phyloP scores from a whole-genome alignment of 1,140 invertebrate genomes.

The Scaptodrosophila lebanonensis region DNA sequence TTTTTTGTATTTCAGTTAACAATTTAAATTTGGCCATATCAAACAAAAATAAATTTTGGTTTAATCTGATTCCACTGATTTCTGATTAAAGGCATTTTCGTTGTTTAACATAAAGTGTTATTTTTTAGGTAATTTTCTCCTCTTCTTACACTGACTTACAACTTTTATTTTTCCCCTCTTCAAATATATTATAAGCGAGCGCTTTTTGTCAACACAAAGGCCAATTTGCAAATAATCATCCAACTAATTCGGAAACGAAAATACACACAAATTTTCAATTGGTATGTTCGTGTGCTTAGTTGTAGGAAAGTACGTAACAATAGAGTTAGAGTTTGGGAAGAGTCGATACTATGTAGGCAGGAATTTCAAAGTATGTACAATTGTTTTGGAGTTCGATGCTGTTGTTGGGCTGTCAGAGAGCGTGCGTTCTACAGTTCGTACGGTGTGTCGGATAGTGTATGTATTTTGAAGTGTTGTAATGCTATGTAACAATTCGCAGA shows the following conservation, averaged over 20 bases:
- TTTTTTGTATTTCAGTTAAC: slow-evolving; percentile 25
- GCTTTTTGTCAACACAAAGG: slow-evolving; percentile 78
- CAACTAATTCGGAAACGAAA: slow-evolving; percentile 76
- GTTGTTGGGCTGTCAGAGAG: too few species aligned
- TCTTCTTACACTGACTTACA: slow-evolving; percentile 52
- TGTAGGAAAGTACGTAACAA: background rate
- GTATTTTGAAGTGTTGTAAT: slow-evolving; percentile 20
- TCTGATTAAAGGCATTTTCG: slow-evolving; percentile 56
- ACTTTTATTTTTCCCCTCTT: slow-evolving; percentile 24
- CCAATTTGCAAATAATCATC: slow-evolving; percentile 77
- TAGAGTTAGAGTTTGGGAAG: background rate
- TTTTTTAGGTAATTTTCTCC: slow-evolving; percentile 15
- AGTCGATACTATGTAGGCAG: background rate
- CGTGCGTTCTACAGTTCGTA: too few species aligned
- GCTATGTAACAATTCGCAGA: slow-evolving; percentile 16
- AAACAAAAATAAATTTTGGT: slow-evolving; percentile 26
- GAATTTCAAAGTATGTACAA: too few species aligned
- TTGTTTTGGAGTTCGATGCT: too few species aligned
- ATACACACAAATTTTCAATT: slow-evolving; percentile 49
- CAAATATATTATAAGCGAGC: slow-evolving; percentile 51
- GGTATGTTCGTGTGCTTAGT: slow-evolving; percentile 22
- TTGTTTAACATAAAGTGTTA: slow-evolving; percentile 31
- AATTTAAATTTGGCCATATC: slow-evolving; percentile 43
- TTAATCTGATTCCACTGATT: slow-evolving; percentile 56
- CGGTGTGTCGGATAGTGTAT: too few species aligned